These are phyloP conservation scores for Dastarcus helophoroides DNA, from an alignment of 2,888 invertebrate species.

Conservation along the genomic window DNA sequence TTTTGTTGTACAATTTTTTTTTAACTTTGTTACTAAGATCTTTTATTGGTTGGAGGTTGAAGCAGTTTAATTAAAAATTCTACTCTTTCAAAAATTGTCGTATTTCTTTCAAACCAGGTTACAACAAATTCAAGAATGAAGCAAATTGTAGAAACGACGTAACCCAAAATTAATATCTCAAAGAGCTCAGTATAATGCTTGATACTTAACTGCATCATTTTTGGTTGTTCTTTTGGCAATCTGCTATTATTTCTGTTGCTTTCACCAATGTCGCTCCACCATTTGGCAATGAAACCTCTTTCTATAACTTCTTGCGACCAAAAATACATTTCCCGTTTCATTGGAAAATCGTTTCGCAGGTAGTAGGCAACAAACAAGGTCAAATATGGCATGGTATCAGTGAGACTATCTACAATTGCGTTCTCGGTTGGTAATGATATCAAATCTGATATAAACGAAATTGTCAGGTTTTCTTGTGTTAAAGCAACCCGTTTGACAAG, in stretches of 20 bases:
- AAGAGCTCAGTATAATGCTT: not conserved
- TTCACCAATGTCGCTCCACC: not conserved
- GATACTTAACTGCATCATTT: not conserved
- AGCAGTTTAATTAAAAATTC: not conserved
- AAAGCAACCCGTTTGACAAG: not conserved
- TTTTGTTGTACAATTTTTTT: too few species aligned
- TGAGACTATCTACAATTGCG: not conserved
- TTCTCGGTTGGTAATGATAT: not conserved
- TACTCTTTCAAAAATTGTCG: not conserved
- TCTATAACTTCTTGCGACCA: conserved; percentile 1
- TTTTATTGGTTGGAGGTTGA: not conserved
- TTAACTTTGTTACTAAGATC: too few species aligned
- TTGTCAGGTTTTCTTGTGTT: not conserved
- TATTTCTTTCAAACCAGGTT: not conserved
- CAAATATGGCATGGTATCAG: not conserved
- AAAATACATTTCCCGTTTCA: not conserved
- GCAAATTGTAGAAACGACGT: not conserved
- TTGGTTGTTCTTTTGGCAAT: not conserved
- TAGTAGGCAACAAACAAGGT: not conserved
- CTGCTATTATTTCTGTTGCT: conserved; percentile 1
- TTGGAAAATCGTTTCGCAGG: not conserved
- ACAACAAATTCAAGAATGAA: not conserved
- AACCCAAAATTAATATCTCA: not conserved
- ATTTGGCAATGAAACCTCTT: conserved; percentile 1
- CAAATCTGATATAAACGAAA: not conserved